Percentiles rank a stretch among this genome's conserved stretches.
Conservation (phyloP, 2,113 vertebrate genomes). For the Paratilapia polleni region DNA sequence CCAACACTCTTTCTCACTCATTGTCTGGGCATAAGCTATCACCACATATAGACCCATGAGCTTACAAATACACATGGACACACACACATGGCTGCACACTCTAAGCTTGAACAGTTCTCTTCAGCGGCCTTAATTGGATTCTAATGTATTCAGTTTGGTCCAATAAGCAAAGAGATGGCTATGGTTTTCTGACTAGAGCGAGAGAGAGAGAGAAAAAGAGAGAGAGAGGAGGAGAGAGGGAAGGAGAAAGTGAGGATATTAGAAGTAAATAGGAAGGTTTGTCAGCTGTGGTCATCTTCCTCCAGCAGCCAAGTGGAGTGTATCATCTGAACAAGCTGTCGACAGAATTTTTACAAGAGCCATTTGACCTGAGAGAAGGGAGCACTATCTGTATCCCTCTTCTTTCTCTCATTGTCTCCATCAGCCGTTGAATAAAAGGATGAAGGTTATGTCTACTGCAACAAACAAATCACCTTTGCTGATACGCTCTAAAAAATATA, state of each 20-base stretch:
- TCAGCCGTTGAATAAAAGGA: neutral
- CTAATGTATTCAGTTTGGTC: slow-evolving; percentile 78
- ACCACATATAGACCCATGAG: slow-evolving; percentile 5
- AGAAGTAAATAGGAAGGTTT: slow-evolving; percentile 50
- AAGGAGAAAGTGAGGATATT: neutral
- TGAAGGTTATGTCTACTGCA: neutral
- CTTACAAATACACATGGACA: slow-evolving; percentile 3
- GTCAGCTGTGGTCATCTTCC: slow-evolving; percentile 54
- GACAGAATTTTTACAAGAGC: slow-evolving; percentile 50
- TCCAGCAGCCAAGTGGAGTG: slow-evolving; percentile 17
- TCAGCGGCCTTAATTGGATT: slow-evolving; percentile 75
- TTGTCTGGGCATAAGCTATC: slow-evolving; percentile 2
- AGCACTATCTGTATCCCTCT: neutral
- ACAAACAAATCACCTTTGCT: neutral
- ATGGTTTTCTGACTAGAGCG: slow-evolving; percentile 49
- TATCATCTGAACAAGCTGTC: slow-evolving; percentile 49
- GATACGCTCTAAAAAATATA: neutral
- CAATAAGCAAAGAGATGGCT: slow-evolving; percentile 68
- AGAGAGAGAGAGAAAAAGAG: neutral
- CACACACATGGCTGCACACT: slow-evolving; percentile 33
- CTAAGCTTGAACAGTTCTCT: slow-evolving; percentile 61
- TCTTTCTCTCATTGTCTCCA: neutral
- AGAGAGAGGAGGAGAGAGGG: neutral
- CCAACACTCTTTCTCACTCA: neutral
- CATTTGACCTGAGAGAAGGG: slow-evolving; percentile 52